Percentiles rank a stretch among this genome's conserved stretches.
phyloP scores from a whole-genome alignment of 2,888 invertebrate species.

The Stomorhina lunata region DNA sequence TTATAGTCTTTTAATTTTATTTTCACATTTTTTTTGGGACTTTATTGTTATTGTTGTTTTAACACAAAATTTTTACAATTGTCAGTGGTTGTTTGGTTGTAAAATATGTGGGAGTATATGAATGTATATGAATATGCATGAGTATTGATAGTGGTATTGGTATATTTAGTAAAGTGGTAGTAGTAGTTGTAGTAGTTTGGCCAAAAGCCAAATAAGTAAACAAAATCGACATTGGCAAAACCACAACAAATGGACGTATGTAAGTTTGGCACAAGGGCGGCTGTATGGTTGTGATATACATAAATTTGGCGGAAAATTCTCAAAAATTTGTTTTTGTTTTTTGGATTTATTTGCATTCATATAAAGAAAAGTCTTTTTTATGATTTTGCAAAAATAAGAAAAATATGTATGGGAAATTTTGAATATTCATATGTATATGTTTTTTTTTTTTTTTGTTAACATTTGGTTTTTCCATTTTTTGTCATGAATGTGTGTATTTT shows the following conservation, averaged over 20 bases:
- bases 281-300: background rate
- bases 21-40: background rate
- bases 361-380: background rate
- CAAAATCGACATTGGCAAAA: constrained; percentile 57
- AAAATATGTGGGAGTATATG: background rate
- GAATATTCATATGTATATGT: background rate
- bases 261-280: constrained; percentile 45
- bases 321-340: background rate
- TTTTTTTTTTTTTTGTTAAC: background rate
- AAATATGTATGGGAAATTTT: background rate
- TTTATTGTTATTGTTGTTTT: constrained; percentile 11
- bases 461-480: background rate
- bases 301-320: constrained; percentile 32
- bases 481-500: background rate
- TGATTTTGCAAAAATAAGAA: background rate
- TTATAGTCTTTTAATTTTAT: background rate
- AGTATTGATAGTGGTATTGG: too few species aligned
- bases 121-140: background rate
- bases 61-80: constrained; percentile 6
- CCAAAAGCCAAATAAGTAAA: constrained; percentile 59
- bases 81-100: constrained; percentile 43
- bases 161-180: too few species aligned
- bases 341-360: background rate
- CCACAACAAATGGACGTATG: constrained; percentile 39
- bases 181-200: constrained; percentile 29